Evolutionary conservation across 2,113 vertebrate species (phyloP), one percentile per base, ranked within the genome.

Genomic region (Delphinus delphis): DNA sequence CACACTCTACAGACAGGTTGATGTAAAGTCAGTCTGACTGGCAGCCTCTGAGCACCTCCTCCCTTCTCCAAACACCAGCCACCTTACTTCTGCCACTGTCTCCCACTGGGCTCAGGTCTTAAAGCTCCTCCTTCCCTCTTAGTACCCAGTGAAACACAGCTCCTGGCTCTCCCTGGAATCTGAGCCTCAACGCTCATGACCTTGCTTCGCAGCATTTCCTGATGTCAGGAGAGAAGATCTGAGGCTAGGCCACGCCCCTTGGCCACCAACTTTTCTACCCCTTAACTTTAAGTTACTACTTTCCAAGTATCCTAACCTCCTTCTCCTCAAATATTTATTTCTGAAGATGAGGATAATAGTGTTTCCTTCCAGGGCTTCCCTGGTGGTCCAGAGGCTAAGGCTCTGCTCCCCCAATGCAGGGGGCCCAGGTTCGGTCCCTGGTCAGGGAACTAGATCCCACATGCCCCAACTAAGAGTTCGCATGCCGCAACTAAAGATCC

Each of bases 301-400:
- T 65, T 31, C 62, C 65, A 71, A 53, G 21, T n/a, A 74, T 55
- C 76, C 36, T 74, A 44, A 82, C 5, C 8, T 31, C 33, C 26
- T 53, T 82, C 36, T 60, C 79, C 55, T 82, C 92, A 68, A 63
- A 50, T 82, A 74, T 83, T 74, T 77, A 67, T 65, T 67, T 31
- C 73, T 70, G 36, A 70, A 8, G 25, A 36, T 47, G 36, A 74
- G 21, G 15, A 33, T 38, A 70, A 67, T 36, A 31, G 25, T 13
- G 12, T 74, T 84, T 74, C 60, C 31, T 67, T 47, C 44, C 50
- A 47, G 15, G 18, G 53, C 53, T 53, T 53, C 53, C 53, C 53
- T 53, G 53, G 53, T 53, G 53, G 53, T 53, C 53, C 15, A 53
- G 53, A 53, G 53, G 53, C 53, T 53, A 53, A 53, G 53, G 53